Conservation (phyloP, 2,888 invertebrate genomes). For the Andrena dorsata region DNA sequence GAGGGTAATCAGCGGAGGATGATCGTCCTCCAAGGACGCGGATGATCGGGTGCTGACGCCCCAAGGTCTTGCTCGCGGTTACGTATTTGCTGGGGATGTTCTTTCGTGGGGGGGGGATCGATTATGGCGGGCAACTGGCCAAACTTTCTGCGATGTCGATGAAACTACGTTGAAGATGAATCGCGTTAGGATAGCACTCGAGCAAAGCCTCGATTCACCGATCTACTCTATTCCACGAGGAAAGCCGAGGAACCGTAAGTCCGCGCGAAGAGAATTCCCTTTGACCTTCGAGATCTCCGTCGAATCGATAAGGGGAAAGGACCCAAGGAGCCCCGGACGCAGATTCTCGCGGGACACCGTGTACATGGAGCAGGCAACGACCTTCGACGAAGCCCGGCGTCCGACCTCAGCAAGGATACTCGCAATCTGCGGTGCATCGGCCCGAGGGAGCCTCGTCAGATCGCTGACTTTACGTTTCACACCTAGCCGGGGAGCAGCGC, state of each 20-base stretch:
- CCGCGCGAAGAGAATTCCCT: neutral
- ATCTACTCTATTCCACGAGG: no score
- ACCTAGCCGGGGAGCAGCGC: conserved; percentile 68
- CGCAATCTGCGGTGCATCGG: conserved; percentile 82
- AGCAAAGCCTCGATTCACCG: no score
- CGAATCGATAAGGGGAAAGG: neutral
- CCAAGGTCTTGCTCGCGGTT: neutral
- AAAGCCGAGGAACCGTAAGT: no score
- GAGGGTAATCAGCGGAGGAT: conserved; percentile 51
- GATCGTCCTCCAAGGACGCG: conserved; percentile 34
- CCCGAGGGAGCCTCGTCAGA: conserved; percentile 73
- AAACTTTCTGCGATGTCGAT: neutral
- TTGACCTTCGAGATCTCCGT: neutral
- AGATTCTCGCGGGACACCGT: conserved; percentile 64
- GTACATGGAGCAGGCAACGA: conserved; percentile 81
- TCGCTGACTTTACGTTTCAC: conserved; percentile 77
- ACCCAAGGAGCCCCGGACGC: conserved; percentile 13
- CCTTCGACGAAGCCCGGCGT: conserved; percentile 72
- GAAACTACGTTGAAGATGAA: neutral
- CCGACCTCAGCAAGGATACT: conserved; percentile 81
- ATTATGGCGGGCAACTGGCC: neutral
- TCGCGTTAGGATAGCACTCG: no score
- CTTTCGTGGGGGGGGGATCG: neutral
- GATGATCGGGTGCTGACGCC: neutral
- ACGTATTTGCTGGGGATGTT: neutral